Evolutionary conservation across 2,888 invertebrate genomes (phyloP).

Genomic region (Pachydiplax longipennis): DNA sequence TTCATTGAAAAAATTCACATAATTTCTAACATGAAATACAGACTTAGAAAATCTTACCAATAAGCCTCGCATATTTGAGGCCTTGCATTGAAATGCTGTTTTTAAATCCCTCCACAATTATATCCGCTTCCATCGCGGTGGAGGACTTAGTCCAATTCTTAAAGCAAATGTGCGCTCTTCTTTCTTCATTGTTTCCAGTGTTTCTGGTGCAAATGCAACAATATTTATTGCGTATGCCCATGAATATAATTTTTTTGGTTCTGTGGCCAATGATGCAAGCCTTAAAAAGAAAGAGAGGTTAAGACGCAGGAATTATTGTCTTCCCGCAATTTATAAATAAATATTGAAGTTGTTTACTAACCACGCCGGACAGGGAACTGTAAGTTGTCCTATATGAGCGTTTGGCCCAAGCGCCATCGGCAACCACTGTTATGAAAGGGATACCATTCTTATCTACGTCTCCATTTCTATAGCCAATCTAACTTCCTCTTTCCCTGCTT

Average conservation of each 20-base stretch:
- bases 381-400: slow-evolving; percentile 45
- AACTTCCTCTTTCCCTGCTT: slow-evolving; percentile 20
- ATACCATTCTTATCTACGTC: slow-evolving; percentile 34
- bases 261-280: neutral
- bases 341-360: slow-evolving; percentile 15
- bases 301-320: neutral
- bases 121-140: neutral
- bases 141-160: neutral
- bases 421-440: slow-evolving; percentile 42
- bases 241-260: neutral
- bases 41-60: neutral
- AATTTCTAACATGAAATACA: no score
- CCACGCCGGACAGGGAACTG: slow-evolving; percentile 46
- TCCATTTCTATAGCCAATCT: neutral
- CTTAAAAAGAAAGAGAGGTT: neutral
- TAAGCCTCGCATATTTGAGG: slow-evolving; percentile 46
- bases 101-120: slow-evolving; percentile 48
- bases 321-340: neutral
- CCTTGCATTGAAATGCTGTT: slow-evolving; percentile 46
- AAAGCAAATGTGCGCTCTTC: neutral
- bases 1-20: no score
- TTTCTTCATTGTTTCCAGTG: neutral
- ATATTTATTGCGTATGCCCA: neutral
- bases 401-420: slow-evolving; percentile 46
- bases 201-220: neutral